Conservation (phyloP, 2,888 invertebrate species). For the Mycogona germanica region DNA sequence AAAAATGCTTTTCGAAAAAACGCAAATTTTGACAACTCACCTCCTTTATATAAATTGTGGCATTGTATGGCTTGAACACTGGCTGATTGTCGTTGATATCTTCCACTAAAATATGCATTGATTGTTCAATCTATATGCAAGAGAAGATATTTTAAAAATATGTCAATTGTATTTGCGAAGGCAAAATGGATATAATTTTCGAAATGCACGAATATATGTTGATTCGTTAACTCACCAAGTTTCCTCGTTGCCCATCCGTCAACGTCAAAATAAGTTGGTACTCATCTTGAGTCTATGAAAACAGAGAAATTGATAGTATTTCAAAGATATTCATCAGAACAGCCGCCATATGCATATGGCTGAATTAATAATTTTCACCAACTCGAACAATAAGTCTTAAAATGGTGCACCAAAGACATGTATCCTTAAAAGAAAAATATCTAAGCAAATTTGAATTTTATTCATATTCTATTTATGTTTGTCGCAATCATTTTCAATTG, state of each 20-base stretch:
- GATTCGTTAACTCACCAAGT: constrained; percentile 35
- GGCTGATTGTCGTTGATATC: constrained; percentile 86
- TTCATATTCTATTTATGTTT: too few relatives aligned
- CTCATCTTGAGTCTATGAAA: constrained; percentile 62
- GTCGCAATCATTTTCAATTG: too few relatives aligned
- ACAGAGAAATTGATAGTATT: too few relatives aligned
- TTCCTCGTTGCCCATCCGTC: constrained; percentile 74
- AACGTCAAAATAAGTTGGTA: constrained; percentile 77
- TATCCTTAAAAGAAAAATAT: constrained; percentile 12
- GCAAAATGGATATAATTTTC: not conserved
- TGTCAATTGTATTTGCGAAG: constrained; percentile 4
- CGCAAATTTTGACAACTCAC: constrained; percentile 16
- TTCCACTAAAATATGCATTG: constrained; percentile 73
- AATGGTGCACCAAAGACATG: too few relatives aligned
- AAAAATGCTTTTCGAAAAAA: not conserved
- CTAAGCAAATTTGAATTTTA: not conserved
- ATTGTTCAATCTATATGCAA: constrained; percentile 55
- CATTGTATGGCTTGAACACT: constrained; percentile 70
- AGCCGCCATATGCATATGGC: too few relatives aligned
- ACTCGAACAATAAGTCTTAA: too few relatives aligned
- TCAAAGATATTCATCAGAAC: too few relatives aligned
- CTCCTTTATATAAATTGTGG: constrained; percentile 66
- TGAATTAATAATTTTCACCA: too few relatives aligned
- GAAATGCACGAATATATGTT: not conserved
- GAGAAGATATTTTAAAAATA: constrained; percentile 2